phyloP scores from a whole-genome alignment of 2,113 vertebrate genomes.

The Centropus bengalensis region DNA sequence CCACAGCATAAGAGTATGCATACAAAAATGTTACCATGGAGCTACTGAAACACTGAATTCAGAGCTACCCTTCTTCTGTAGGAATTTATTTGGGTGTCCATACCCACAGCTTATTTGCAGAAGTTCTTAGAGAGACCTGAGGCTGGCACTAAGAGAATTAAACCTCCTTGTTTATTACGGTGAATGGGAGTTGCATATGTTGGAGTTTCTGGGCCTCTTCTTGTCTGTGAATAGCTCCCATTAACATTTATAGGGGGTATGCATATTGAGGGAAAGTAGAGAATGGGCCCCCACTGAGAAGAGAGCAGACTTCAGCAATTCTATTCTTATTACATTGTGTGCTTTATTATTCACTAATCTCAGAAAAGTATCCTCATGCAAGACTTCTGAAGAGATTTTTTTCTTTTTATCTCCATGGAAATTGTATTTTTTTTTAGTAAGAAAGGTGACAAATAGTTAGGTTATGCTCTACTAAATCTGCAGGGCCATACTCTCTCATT shows the following conservation, averaged over 20 bases:
- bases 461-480: slow-evolving; percentile 34
- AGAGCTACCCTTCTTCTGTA: not conserved
- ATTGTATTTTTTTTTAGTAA: not conserved
- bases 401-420: slow-evolving; percentile 59
- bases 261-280: slow-evolving; percentile 61
- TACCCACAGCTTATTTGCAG: slow-evolving; percentile 33
- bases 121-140: slow-evolving; percentile 1
- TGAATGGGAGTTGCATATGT: slow-evolving; percentile 45
- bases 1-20: not conserved
- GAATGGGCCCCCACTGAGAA: slow-evolving; percentile 39
- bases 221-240: slow-evolving; percentile 65
- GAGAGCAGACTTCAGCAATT: slow-evolving; percentile 61
- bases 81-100: slow-evolving; percentile 1
- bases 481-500: slow-evolving; percentile 20
- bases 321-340: slow-evolving; percentile 67
- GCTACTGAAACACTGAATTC: not conserved
- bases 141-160: not conserved
- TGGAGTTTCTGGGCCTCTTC: slow-evolving; percentile 59
- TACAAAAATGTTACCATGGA: slow-evolving; percentile 56
- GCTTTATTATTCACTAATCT: slow-evolving; percentile 71
- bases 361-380: slow-evolving; percentile 64
- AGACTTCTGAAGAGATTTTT: not conserved
- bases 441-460: slow-evolving; percentile 6
- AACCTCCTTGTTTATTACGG: slow-evolving; percentile 20
- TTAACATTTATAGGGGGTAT: slow-evolving; percentile 68